Evolutionary conservation across 1,140 invertebrate species (phyloP), one percentile per base, ranked within the genome.

Genomic region (Drosophila ironensis): DNA sequence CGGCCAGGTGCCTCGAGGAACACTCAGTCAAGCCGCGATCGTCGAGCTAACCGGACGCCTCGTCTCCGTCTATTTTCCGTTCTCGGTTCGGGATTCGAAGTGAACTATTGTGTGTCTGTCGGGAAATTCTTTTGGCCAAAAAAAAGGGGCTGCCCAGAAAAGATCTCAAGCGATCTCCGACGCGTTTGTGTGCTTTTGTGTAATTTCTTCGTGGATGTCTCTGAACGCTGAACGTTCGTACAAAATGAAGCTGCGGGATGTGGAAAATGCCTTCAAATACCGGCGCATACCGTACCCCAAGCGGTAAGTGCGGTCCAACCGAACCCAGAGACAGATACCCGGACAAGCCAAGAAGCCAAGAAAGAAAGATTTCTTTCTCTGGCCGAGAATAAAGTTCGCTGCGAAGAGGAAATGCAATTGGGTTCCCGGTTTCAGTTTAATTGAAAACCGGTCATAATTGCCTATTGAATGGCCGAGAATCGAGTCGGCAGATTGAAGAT

Each of bases 211-310:
- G 24, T 51, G 42, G 35, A 73, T 87, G 82, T 73, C 84, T 46
- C 16, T 72, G 9, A 82, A 70, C 72, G 38, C 54, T 28, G 81
- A 87, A 17, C 77, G 76, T 40, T 77, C 75, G n/a, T 87, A 82
- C 72, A 89, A 87, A 80, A 89, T 89, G 88, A 88, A 87, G 35
- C 61, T 89, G 63, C 88, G 88, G 44, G 88, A 89, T 48, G 72
- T 89, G 56, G 88, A 89, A 64, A 89, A 89, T 44, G 81, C 87
- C 53, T 88, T 89, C 20, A 89, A 87, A 54, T 89, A 89, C 51
- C 64, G 88, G 17, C 80, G 88, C 27, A 89, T 89, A 77, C 88
- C 88, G 42, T 89, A 89, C 63, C 88, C 88, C 17, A 89, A 89
- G 66, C 78, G 88, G 88, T 89, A 75, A 89, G 88, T 88, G 51